Percentiles rank a stretch among this genome's conserved stretches.
These are phyloP conservation scores for Artemia franciscana DNA, from an alignment of 1,140 invertebrate genomes.

Conservation along the genomic window DNA sequence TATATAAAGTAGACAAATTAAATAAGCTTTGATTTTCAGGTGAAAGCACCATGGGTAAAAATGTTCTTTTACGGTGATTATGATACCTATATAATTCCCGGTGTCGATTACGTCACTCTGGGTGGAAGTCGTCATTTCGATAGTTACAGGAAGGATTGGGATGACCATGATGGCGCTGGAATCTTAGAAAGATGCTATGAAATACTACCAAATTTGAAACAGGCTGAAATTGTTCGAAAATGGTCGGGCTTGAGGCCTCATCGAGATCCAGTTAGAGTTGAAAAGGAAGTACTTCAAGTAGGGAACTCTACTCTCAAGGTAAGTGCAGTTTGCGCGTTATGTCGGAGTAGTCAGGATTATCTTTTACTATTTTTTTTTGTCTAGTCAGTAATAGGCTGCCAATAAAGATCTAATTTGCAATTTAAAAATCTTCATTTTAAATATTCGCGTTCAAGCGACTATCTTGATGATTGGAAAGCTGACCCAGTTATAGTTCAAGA, in stretches of 20 bases:
- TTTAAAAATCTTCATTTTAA: too few relatives aligned
- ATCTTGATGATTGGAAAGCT: too few relatives aligned
- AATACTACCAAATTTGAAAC: constrained; percentile 41
- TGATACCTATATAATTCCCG: constrained; percentile 65
- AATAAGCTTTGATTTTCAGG: too few relatives aligned
- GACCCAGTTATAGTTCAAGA: too few relatives aligned
- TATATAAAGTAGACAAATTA: too few relatives aligned
- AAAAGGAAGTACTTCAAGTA: constrained; percentile 28
- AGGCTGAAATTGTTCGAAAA: constrained; percentile 31
- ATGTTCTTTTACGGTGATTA: constrained; percentile 57
- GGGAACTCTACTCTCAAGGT: background rate
- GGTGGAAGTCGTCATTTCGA: constrained; percentile 61
- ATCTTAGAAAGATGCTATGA: constrained; percentile 47
- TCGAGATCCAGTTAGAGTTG: constrained; percentile 45
- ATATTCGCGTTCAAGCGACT: too few relatives aligned
- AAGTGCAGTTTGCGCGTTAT: background rate
- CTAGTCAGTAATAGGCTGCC: too few relatives aligned
- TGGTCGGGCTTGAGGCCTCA: constrained; percentile 54
- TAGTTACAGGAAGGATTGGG: constrained; percentile 39
- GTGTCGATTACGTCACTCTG: constrained; percentile 41
- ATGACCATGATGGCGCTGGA: constrained; percentile 38
- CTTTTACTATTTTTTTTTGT: background rate
- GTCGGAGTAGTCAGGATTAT: background rate
- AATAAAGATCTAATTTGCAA: too few relatives aligned
- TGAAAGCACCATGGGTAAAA: constrained; percentile 70